Conservation (phyloP, 2,113 vertebrate species). For the Mus pahari region DNA sequence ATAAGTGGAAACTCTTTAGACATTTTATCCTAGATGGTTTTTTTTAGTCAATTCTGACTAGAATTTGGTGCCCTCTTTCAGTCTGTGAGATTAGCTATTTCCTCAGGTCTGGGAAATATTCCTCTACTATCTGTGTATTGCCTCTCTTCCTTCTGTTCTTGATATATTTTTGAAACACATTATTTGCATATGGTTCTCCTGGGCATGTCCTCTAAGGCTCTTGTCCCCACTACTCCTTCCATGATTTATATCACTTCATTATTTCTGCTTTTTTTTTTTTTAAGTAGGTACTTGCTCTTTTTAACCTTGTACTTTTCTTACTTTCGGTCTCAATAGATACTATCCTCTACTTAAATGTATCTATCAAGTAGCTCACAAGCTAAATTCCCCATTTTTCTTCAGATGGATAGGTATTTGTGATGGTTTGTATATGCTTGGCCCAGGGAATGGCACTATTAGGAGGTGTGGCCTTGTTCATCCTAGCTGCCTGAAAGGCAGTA, state of each 20-base stretch:
- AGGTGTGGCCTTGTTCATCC: too few species aligned
- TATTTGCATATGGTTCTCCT: not conserved
- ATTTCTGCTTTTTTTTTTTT: conserved; percentile 34
- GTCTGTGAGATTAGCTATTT: conserved; percentile 36
- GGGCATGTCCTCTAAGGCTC: not conserved
- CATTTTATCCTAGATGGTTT: not conserved
- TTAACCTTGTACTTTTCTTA: not conserved
- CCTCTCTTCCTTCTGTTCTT: not conserved
- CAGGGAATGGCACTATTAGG: too few species aligned
- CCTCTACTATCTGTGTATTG: not conserved
- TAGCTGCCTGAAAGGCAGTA: too few species aligned
- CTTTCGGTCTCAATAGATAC: not conserved
- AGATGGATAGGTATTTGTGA: not conserved
- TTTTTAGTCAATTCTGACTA: not conserved
- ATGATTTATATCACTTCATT: conserved; percentile 36
- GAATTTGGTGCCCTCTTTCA: not conserved
- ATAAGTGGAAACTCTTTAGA: conserved; percentile 3
- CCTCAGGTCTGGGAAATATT: not conserved
- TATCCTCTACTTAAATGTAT: not conserved
- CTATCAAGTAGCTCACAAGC: not conserved
- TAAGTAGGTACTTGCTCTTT: not conserved
- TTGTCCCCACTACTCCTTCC: not conserved
- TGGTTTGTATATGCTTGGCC: too few species aligned
- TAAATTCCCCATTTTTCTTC: not conserved
- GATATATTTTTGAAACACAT: not conserved